Conservation (phyloP, 1,140 invertebrate species). For the Steinernema khuongi region DNA sequence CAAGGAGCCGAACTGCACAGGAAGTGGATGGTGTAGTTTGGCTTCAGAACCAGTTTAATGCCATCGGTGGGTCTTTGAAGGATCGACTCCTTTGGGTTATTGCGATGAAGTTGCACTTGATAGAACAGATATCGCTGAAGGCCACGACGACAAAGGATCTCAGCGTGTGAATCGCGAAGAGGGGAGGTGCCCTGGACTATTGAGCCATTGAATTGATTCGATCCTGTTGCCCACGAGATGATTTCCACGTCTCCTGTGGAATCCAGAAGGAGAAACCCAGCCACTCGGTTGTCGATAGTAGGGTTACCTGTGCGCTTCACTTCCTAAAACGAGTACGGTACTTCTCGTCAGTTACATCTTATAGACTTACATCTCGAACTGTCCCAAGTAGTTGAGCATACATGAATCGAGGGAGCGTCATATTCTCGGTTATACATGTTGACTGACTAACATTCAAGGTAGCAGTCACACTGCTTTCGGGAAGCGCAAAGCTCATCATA, state of each 20-base stretch:
- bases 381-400: neutral
- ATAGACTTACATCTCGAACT: neutral
- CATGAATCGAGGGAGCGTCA: neutral
- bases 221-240: neutral
- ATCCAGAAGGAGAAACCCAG: neutral
- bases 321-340: neutral
- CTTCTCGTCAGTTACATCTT: neutral
- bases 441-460: neutral
- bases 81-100: neutral
- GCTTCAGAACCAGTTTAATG: neutral
- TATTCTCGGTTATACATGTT: neutral
- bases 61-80: neutral
- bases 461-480: neutral
- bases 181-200: neutral
- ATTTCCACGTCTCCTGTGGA: neutral
- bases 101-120: neutral
- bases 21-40: neutral
- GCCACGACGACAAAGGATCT: neutral
- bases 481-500: neutral
- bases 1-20: neutral
- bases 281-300: neutral
- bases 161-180: slow-evolving; percentile 1
- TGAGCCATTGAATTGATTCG: neutral
- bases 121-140: neutral
- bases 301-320: neutral